Base-by-base conservation (phyloP, 2,797 vertebrate species). In the Cottoperca gobio region DNA sequence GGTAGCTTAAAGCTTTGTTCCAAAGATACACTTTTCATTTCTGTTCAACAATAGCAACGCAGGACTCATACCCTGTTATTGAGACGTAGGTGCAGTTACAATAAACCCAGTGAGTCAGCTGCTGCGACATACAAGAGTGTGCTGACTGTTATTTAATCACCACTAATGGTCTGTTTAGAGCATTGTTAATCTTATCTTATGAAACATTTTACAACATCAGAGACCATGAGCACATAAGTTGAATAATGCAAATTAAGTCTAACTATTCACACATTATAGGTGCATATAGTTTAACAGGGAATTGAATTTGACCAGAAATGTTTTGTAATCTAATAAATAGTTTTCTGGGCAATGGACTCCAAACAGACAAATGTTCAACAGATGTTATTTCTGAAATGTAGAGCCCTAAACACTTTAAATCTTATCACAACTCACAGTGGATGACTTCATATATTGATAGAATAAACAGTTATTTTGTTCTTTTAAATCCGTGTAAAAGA, bases 191-290 rank as follows among this genome's bases (percentile, higher is more conserved):
- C 33, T 31, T 2, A 72, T 70, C 73, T 43, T 35, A 79, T 75
- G 24, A 73, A 71, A 81, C 65, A 82, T 57, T 48, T 60, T 54
- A 73, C 42, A 55, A 81, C 39, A 69, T 73, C 42, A 39, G 17
- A 17, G 17, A n/a, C 23, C 24, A 50, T 7, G 57, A 16, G 40
- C 24, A 45, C 19, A 57, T 50, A 53, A 24, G 48, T 84, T 73
- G 37, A 86, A 78, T 72, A 70, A 85, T 81, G 39, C 69, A 83
- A 72, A 55, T 65, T 0, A 73, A 58, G 49, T 64, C 8, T 23
- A 43, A 75, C 11, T 58, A 53, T 58, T 82, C 46, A 81, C 49
- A 58, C 43, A 68, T 50, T 74, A 39, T 16, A 40, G 42, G 10
- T 43, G 69, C 68, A 40, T 40, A 84, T 80, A 58, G 72, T 80